Evolutionary conservation across 2,113 vertebrate species (phyloP).

Genomic region (Pelecanoides urinatrix): DNA sequence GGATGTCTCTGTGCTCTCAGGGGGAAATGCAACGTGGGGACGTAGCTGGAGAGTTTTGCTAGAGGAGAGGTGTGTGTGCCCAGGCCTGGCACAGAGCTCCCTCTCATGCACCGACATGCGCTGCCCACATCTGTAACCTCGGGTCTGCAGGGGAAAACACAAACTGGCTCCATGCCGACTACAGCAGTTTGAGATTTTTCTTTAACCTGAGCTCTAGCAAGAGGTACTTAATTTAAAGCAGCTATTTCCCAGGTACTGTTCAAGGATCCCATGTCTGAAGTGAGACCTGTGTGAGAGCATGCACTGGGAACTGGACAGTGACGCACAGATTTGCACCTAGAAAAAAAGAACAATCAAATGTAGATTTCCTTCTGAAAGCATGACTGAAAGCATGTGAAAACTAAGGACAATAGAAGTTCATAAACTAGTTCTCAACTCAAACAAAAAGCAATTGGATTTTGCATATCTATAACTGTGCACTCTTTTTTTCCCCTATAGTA

Average conservation of each 20-base stretch:
- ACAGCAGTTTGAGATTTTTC: neutral
- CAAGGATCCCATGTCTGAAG: neutral
- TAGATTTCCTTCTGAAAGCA: neutral
- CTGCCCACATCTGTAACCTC: neutral
- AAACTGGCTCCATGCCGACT: neutral
- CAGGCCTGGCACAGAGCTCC: neutral
- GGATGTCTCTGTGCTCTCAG: neutral
- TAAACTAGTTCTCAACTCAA: neutral
- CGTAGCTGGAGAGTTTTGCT: neutral
- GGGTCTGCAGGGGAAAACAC: neutral
- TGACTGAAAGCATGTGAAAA: neutral
- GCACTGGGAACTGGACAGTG: neutral
- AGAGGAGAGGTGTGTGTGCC: neutral
- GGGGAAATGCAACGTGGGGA: neutral
- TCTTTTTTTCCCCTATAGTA: neutral
- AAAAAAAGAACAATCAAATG: neutral
- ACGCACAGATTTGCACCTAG: neutral
- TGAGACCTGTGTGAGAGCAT: neutral
- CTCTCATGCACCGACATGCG: rapidly evolving
- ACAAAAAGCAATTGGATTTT: neutral
- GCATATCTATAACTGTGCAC: neutral
- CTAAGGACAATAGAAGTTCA: neutral
- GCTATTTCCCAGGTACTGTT: neutral
- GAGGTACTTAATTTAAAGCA: neutral
- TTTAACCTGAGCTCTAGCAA: neutral